Evolutionary conservation across 1,140 invertebrate species (phyloP).

Genomic region (Rhopalosiphum maidis): DNA sequence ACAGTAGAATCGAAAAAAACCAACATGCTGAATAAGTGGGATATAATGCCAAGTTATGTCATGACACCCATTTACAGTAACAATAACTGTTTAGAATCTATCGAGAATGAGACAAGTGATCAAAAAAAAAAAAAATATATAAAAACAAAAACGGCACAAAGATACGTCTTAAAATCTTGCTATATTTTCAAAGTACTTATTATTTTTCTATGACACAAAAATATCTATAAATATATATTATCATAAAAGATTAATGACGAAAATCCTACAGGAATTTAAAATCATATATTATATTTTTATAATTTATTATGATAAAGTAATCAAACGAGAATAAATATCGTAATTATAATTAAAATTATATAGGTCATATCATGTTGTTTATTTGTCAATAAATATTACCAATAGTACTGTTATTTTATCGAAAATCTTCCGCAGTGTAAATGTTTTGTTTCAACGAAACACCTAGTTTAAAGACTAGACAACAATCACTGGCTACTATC

Average conservation of each 20-base stretch:
- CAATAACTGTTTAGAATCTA: neutral
- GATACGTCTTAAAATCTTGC: neutral
- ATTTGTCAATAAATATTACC: neutral
- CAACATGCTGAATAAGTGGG: neutral
- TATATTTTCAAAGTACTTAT: neutral
- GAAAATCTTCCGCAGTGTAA: neutral
- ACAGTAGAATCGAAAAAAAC: neutral
- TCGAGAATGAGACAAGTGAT: neutral
- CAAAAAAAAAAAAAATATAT: neutral
- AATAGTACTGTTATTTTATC: neutral
- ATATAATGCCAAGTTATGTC: conserved; percentile 5
- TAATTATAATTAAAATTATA: neutral
- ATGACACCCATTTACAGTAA: neutral
- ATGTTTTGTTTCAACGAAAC: neutral
- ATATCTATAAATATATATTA: neutral
- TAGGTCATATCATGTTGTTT: neutral
- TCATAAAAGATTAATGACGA: neutral
- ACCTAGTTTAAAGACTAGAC: neutral
- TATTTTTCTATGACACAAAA: neutral
- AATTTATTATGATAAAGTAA: neutral
- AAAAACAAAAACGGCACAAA: neutral
- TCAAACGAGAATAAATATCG: neutral
- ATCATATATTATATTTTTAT: too few species aligned
- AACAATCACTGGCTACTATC: neutral
- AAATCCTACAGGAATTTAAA: too few species aligned